Base-by-base conservation (phyloP, 2,797 vertebrate species). In the Kryptopterus vitreolus region DNA sequence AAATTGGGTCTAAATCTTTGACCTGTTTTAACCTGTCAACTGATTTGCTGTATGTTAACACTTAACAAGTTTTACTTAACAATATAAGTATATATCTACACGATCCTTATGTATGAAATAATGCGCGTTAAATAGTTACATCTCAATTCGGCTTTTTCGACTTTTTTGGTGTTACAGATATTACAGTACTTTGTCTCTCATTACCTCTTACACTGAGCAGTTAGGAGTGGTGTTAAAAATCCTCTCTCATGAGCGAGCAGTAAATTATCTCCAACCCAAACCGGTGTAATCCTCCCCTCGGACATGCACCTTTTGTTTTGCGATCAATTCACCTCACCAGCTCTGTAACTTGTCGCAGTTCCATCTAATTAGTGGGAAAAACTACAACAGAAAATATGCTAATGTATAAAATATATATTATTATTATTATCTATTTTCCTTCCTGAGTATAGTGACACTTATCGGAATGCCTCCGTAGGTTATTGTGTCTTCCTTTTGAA, bases 281-380 rank as follows among this genome's bases (percentile, higher is more conserved):
- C 43, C 69, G 29, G 43, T 84, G 74, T 82, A 83, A 80, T 84
- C 77, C 75, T 55, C 74, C 55, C 63, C 73, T 80, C 73, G 63
- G 65, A 35, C 48, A 13, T 4, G n/a, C 43, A 74, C 68, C 77
- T 68, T 33, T 79, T 83, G 77, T 79, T 83, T 29, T 79, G 73
- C 52, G 73, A 65, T 80, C n/a, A 29, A 1, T 57, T 29, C 26
- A 15, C 59, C 66, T 58, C 55, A 57, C 12, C 12, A n/a, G 29
- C 58, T 58, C 35, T 15, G 29, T 24, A 69, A 29, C 66, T 52
- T 55, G 55, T 70, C 58, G 75, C 24, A 35, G 12, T 58, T 76
- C n/a, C 38, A 75, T 29, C 38, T 43, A 43, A 43, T 43, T 43
- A 43, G 7, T 43, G 10, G 10, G 10, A 43, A 1, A 43, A 43